Base-by-base conservation (phyloP, 2,797 vertebrate genomes). In the Cuniculus paca region DNA sequence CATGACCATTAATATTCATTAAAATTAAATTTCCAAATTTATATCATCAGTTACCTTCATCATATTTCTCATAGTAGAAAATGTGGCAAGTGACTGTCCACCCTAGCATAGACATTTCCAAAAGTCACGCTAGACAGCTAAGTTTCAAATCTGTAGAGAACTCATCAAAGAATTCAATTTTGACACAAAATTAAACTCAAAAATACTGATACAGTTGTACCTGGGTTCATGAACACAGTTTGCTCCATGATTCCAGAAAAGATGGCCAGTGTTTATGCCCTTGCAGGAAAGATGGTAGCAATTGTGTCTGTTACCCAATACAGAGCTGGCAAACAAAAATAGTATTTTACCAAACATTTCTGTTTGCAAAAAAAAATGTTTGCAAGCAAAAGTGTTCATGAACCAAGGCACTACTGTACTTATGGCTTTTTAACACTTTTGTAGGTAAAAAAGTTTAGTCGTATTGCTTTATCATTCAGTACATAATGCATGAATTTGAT, bases 401-500 rank as follows among this genome's bases (percentile, higher is more conserved):
- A 36, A 39, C 65, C 4, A 1, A 70, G 22, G 11, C 26, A 45
- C 24, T 12, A 74, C 24, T 26, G 22, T 28, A 31, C 42, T 48
- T 31, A 31, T 16, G 48, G 26, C 28, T 78, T 48, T 42, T n/a
- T 89, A 78, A 87, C 39, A 70, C 4, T 90, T 92, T 77, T 36
- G 79, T 36, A 89, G 98, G 12, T 42, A 96, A 11, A 86, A 65
- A 96, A 74, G 61, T 9, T 78, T 42, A 90, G 50, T 63, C n/a
- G 34, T 60, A 50, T 88, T 88, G 56, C 42, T 1, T 80, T 58
- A 90, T 96, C 52, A 39, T 0, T 83, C 96, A 85, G 80, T 94
- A 93, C 54, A 93, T 95, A 97, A 88, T 84, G 93, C 89, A 78
- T 50, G 92, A 77, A 91, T 96, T 92, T 97, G 95, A 87, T 78